Percentiles rank a stretch among this genome's conserved stretches.
Conservation (phyloP, 2,888 invertebrate genomes). For the Onthophagus sagittarius region DNA sequence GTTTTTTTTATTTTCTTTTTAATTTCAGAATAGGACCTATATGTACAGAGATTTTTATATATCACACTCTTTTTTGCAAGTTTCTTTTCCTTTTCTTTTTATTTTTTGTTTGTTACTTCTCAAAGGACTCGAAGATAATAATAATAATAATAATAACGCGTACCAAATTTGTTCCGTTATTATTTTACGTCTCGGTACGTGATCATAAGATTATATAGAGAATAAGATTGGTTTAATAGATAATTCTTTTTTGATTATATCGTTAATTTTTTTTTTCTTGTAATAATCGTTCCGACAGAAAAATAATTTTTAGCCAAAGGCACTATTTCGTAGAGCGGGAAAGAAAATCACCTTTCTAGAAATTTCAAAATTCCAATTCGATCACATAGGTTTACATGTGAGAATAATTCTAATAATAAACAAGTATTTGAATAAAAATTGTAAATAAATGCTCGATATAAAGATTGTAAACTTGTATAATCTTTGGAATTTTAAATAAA, state of each 20-base stretch:
- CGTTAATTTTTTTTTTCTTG: neutral
- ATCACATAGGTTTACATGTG: too few species aligned
- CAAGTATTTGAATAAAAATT: too few species aligned
- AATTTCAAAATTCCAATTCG: too few species aligned
- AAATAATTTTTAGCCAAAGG: conserved; percentile 21
- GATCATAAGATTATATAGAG: conserved; percentile 5
- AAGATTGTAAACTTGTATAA: too few species aligned
- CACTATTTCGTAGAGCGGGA: conserved; percentile 19
- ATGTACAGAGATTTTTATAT: neutral
- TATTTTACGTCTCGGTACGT: neutral
- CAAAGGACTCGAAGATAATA: neutral
- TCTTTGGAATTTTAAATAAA: neutral
- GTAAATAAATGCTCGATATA: too few species aligned
- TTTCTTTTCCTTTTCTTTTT: neutral
- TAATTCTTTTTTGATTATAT: neutral
- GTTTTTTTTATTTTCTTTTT: neutral
- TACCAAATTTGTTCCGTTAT: neutral
- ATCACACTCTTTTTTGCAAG: neutral
- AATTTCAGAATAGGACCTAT: neutral
- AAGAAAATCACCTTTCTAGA: conserved; percentile 15
- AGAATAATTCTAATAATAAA: too few species aligned
- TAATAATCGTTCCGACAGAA: neutral
- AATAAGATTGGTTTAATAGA: conserved; percentile 9
- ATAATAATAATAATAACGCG: too few species aligned
- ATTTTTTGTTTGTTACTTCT: neutral